phyloP scores from a whole-genome alignment of 2,888 invertebrate genomes.

The Scaptomyza cyrtandrae region DNA sequence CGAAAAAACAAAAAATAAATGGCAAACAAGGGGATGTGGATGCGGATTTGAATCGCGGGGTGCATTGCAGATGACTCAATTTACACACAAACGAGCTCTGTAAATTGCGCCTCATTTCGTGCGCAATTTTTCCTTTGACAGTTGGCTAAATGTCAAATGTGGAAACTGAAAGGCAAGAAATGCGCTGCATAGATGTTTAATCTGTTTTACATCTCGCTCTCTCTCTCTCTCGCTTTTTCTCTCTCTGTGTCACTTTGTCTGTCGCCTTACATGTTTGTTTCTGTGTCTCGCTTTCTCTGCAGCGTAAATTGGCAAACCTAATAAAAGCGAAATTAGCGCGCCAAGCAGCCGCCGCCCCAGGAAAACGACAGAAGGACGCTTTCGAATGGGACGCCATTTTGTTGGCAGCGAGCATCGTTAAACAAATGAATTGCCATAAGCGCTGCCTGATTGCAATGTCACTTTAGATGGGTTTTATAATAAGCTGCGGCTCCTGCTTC shows the following conservation, averaged over 20 bases:
- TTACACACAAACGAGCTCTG: slow-evolving; percentile 79
- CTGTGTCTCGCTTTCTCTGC: background rate
- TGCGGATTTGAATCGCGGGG: slow-evolving; percentile 46
- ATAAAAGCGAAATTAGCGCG: slow-evolving; percentile 78
- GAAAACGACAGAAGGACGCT: slow-evolving; percentile 32
- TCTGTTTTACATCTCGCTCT: slow-evolving; percentile 35
- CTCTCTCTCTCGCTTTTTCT: background rate
- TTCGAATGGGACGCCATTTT: slow-evolving; percentile 55
- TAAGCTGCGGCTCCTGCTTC: slow-evolving; percentile 59
- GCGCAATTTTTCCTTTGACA: slow-evolving; percentile 75
- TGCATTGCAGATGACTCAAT: slow-evolving; percentile 77
- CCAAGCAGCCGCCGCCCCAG: slow-evolving; percentile 19
- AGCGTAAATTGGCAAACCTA: slow-evolving; percentile 64
- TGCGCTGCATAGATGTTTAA: slow-evolving; percentile 45
- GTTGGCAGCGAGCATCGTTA: slow-evolving; percentile 70
- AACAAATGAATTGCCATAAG: slow-evolving; percentile 84
- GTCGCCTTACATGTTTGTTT: background rate
- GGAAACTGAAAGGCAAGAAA: slow-evolving; percentile 37
- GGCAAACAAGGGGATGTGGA: slow-evolving; percentile 24
- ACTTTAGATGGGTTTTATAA: slow-evolving; percentile 75
- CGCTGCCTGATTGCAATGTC: slow-evolving; percentile 81
- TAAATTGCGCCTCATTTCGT: slow-evolving; percentile 78
- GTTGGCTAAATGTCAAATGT: slow-evolving; percentile 73
- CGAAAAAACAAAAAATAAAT: slow-evolving; percentile 10
- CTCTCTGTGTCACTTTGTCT: background rate